phyloP scores from a whole-genome alignment of 2,888 invertebrate species.

The Megamerina dolium region DNA sequence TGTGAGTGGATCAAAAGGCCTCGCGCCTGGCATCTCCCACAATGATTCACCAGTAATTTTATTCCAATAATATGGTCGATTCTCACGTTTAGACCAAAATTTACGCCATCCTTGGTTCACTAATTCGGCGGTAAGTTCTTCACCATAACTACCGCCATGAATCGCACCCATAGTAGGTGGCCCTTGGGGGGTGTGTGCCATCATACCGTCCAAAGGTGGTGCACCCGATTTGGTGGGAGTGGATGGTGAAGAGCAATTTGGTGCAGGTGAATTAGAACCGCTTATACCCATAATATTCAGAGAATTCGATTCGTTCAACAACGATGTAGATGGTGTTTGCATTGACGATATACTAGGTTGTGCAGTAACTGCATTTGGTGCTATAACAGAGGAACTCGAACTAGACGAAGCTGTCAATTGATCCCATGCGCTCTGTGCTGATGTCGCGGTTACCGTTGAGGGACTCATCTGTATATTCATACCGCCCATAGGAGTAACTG shows the following conservation, averaged over 20 bases:
- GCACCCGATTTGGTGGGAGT: constrained; percentile 43
- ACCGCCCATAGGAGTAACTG: constrained; percentile 34
- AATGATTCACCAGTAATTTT: constrained; percentile 92
- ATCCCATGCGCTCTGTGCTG: constrained; percentile 47
- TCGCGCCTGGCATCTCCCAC: constrained; percentile 87
- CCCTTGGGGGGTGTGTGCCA: constrained; percentile 46
- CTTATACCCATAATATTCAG: constrained; percentile 1
- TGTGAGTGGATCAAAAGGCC: constrained; percentile 82
- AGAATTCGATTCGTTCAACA: constrained; percentile 5
- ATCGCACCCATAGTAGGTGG: constrained; percentile 34
- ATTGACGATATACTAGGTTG: constrained; percentile 21
- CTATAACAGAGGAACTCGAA: constrained; percentile 9
- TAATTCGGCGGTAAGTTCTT: constrained; percentile 46
- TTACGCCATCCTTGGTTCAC: constrained; percentile 90
- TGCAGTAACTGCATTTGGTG: constrained; percentile 18
- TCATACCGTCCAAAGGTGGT: constrained; percentile 37
- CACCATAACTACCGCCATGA: constrained; percentile 39
- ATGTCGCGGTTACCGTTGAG: constrained; percentile 25
- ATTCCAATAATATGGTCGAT: constrained; percentile 94
- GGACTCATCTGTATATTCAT: constrained; percentile 30
- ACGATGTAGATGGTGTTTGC: constrained; percentile 1
- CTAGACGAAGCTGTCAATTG: constrained; percentile 44
- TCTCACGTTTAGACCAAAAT: constrained; percentile 94
- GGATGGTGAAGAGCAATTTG: constrained; percentile 43
- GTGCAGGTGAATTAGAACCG: constrained; percentile 32